Evolutionary conservation across 2,888 invertebrate species (phyloP).

Genomic region (Andrena bicolor): DNA sequence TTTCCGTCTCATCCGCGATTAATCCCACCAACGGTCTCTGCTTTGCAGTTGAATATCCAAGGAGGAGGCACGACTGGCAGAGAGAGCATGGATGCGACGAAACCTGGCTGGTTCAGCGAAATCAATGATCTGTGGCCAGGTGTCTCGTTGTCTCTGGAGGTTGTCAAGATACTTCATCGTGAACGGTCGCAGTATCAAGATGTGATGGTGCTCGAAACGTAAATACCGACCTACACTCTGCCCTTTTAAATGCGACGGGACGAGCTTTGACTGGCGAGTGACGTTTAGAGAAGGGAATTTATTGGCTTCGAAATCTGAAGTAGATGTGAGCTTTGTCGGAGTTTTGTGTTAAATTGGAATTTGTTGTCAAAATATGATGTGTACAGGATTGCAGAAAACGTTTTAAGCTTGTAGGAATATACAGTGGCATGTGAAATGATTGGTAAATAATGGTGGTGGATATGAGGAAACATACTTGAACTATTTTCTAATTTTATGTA

Average conservation of each 20-base stretch:
- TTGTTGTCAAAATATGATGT: too few species aligned
- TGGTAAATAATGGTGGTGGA: too few species aligned
- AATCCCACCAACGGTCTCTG: constrained; percentile 32
- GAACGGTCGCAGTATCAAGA: constrained; percentile 95
- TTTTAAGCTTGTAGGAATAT: too few species aligned
- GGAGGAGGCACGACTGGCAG: constrained; percentile 2
- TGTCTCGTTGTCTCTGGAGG: constrained; percentile 94
- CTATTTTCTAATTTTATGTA: too few species aligned
- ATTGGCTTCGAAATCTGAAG: too few species aligned
- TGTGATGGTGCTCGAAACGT: constrained; percentile 93
- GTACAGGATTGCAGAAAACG: too few species aligned
- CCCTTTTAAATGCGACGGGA: neutral
- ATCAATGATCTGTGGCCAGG: constrained; percentile 96
- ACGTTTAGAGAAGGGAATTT: neutral
- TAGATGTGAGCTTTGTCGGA: too few species aligned
- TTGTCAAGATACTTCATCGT: constrained; percentile 91
- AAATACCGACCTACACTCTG: constrained; percentile 76
- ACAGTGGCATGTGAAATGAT: too few species aligned
- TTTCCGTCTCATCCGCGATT: constrained; percentile 53
- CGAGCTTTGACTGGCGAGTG: neutral
- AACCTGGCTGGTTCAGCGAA: constrained; percentile 97
- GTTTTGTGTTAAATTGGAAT: too few species aligned
- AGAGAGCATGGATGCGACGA: constrained; percentile 89
- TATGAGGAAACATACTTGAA: too few species aligned
- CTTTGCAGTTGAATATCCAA: constrained; percentile 55